Evolutionary conservation across 2,888 invertebrate genomes (phyloP).

Genomic region (Apodemia hepburni): DNA sequence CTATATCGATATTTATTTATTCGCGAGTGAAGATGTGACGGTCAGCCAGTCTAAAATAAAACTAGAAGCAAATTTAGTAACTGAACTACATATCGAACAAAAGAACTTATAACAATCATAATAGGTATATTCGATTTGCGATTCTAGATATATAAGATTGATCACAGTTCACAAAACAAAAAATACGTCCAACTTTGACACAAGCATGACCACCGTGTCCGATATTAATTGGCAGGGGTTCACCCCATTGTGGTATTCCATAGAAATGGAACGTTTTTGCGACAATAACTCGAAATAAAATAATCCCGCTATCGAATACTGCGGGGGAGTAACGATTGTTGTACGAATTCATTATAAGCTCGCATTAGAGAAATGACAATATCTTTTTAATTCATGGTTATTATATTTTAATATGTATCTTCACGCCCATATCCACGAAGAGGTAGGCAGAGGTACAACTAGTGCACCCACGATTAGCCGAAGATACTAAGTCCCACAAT

Average conservation of each 20-base stretch:
- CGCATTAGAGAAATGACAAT: constrained; percentile 3
- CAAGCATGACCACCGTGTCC: constrained; percentile 69
- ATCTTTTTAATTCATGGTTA: neutral
- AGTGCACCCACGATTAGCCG: too few species aligned
- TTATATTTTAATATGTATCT: constrained; percentile 27
- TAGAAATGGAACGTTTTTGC: constrained; percentile 59
- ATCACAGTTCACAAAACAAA: constrained; percentile 51
- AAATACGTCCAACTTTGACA: constrained; percentile 64
- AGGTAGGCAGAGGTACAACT: too few species aligned
- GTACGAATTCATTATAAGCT: constrained; percentile 16
- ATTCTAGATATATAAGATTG: constrained; percentile 38
- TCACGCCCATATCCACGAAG: too few species aligned
- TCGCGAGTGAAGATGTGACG: too few species aligned
- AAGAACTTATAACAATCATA: constrained; percentile 1
- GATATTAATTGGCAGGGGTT: constrained; percentile 77
- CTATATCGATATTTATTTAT: too few species aligned
- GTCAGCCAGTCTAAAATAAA: too few species aligned
- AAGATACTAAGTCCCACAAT: too few species aligned
- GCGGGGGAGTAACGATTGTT: constrained; percentile 65
- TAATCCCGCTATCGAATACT: constrained; percentile 46
- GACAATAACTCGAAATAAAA: constrained; percentile 63
- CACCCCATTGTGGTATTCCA: constrained; percentile 49
- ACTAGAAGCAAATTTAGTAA: too few species aligned
- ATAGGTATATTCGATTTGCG: neutral
- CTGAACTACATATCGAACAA: neutral